phyloP scores from a whole-genome alignment of 1,140 invertebrate genomes.

The Drosophila kepulauana region DNA sequence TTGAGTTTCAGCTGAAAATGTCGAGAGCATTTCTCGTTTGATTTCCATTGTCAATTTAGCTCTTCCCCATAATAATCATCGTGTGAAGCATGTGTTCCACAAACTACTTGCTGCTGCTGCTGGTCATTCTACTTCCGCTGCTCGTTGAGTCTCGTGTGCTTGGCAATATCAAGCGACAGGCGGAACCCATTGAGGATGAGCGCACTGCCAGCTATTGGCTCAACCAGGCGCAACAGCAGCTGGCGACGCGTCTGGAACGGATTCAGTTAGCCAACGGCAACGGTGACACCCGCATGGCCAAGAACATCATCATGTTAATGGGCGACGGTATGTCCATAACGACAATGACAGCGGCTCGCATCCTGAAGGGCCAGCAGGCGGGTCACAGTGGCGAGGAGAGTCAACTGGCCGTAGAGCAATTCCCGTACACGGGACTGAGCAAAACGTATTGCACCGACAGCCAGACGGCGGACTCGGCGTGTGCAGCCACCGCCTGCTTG shows the following conservation, averaged over 20 bases:
- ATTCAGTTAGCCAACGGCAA: neutral
- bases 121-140: neutral
- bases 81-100: slow-evolving; percentile 23
- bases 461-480: slow-evolving; percentile 93
- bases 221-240: slow-evolving; percentile 49
- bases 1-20: neutral
- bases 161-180: neutral
- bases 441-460: slow-evolving; percentile 90
- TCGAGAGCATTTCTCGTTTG: slow-evolving; percentile 4
- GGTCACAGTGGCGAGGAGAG: slow-evolving; percentile 88
- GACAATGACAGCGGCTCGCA: slow-evolving; percentile 89
- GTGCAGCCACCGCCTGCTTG: slow-evolving; percentile 89
- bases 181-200: slow-evolving; percentile 26
- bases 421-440: slow-evolving; percentile 89
- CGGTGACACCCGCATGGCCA: slow-evolving; percentile 85
- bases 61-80: neutral
- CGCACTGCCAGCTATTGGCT: slow-evolving; percentile 53
- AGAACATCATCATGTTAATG: slow-evolving; percentile 91
- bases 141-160: neutral
- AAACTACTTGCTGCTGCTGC: neutral
- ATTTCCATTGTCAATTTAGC: slow-evolving; percentile 20
- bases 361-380: slow-evolving; percentile 88
- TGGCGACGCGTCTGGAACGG: slow-evolving; percentile 46
- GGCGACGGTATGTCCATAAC: slow-evolving; percentile 92
- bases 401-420: slow-evolving; percentile 90